phyloP scores from a whole-genome alignment of 2,888 invertebrate genomes.

The Dryadula phaetusa region DNA sequence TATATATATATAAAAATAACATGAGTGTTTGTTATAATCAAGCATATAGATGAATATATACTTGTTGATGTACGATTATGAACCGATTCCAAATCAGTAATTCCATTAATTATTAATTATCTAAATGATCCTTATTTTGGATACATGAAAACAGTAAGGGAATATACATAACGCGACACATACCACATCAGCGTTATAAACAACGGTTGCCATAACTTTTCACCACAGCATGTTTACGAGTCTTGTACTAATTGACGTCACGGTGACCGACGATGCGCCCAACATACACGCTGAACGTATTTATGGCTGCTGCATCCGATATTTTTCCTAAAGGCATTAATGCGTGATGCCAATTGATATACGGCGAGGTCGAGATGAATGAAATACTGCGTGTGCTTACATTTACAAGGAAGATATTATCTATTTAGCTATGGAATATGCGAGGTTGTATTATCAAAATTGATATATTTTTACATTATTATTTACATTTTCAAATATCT shows the following conservation, averaged over 20 bases:
- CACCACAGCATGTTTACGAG: slow-evolving; percentile 53
- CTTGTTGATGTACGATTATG: no score
- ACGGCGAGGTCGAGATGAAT: slow-evolving; percentile 53
- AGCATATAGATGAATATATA: no score
- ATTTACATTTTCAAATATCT: background rate
- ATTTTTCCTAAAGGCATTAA: slow-evolving; percentile 73
- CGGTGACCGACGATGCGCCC: slow-evolving; percentile 50
- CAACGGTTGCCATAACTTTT: slow-evolving; percentile 44
- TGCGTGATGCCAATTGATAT: slow-evolving; percentile 74
- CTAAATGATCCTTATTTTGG: no score
- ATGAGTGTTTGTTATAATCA: no score
- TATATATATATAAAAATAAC: no score
- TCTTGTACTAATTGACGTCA: slow-evolving; percentile 66
- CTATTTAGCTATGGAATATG: slow-evolving; percentile 2
- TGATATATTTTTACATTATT: background rate
- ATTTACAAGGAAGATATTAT: slow-evolving; percentile 25
- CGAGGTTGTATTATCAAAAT: background rate
- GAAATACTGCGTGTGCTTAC: slow-evolving; percentile 26
- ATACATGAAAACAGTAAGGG: slow-evolving; percentile 8
- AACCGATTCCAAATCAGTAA: no score
- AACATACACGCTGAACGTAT: slow-evolving; percentile 57
- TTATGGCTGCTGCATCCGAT: slow-evolving; percentile 67
- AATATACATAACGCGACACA: slow-evolving; percentile 33
- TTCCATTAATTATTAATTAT: background rate
- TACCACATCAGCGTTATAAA: slow-evolving; percentile 37